phyloP scores from a whole-genome alignment of 2,888 invertebrate genomes.

The Polydrusus tereticollis region DNA sequence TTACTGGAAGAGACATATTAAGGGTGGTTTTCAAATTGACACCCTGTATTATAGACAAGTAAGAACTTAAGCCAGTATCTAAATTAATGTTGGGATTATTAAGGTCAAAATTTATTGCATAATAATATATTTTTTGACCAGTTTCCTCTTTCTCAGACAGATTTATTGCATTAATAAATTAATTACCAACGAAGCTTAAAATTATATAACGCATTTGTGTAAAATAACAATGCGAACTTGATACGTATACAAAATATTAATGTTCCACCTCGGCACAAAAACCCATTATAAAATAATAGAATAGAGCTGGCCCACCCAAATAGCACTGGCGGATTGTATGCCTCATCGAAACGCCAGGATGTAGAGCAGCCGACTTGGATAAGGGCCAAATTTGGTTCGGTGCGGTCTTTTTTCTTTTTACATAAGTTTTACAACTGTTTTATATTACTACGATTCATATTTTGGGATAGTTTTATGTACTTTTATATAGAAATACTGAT shows the following conservation, averaged over 20 bases:
- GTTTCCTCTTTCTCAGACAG: too few species aligned
- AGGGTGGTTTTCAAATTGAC: too few species aligned
- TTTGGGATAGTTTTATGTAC: constrained; percentile 9
- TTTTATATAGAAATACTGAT: neutral
- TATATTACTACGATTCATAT: constrained; percentile 18
- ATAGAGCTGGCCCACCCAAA: constrained; percentile 25
- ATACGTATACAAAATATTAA: constrained; percentile 6
- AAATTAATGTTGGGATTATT: too few species aligned
- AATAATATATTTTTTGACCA: too few species aligned
- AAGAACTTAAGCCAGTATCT: too few species aligned
- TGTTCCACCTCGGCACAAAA: constrained; percentile 8
- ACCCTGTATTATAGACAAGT: too few species aligned
- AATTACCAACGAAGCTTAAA: neutral
- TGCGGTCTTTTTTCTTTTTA: constrained; percentile 21
- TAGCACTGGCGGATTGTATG: constrained; percentile 3
- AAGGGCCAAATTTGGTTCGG: constrained; percentile 20
- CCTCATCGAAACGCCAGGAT: constrained; percentile 17
- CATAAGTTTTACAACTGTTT: constrained; percentile 19
- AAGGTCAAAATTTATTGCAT: too few species aligned
- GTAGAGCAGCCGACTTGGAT: constrained; percentile 25
- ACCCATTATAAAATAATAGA: constrained; percentile 22
- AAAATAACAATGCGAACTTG: neutral
- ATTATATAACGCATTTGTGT: neutral
- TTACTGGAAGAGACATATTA: too few species aligned
- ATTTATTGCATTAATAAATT: neutral